These are phyloP conservation scores for Sebastes vulpes DNA, from an alignment of 2,797 vertebrate species.

Conservation along the genomic window DNA sequence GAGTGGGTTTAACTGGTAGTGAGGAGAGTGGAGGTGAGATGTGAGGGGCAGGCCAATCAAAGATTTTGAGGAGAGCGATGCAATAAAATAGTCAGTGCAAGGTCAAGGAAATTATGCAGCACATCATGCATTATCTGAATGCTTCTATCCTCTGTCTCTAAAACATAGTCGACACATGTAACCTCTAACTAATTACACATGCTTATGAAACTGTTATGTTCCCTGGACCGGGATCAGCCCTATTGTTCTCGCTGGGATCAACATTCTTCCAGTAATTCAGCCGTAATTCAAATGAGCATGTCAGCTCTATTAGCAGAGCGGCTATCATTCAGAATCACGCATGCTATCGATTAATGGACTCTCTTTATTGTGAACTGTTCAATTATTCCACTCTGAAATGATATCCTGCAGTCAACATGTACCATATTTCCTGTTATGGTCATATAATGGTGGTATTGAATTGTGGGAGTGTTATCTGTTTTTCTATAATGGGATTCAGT, in stretches of 20 bases:
- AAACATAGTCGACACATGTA: slow-evolving; percentile 50
- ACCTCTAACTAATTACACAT: slow-evolving; percentile 57
- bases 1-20: slow-evolving; percentile 49
- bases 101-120: slow-evolving; percentile 72
- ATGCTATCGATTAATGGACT: slow-evolving; percentile 62
- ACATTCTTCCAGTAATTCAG: slow-evolving; percentile 64
- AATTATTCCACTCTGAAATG: slow-evolving; percentile 54
- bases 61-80: slow-evolving; percentile 54
- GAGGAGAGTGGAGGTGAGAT: slow-evolving; percentile 53
- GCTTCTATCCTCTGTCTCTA: slow-evolving; percentile 23
- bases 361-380: slow-evolving; percentile 46
- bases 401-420: slow-evolving; percentile 58
- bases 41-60: slow-evolving; percentile 63
- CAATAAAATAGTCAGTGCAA: slow-evolving; percentile 68
- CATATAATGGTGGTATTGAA: slow-evolving; percentile 63
- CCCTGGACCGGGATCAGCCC: slow-evolving; percentile 34
- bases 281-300: slow-evolving; percentile 63
- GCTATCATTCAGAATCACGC: slow-evolving; percentile 59
- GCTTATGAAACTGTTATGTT: slow-evolving; percentile 29
- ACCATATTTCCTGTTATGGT: slow-evolving; percentile 73
- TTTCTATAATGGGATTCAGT: slow-evolving; percentile 72
- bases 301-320: slow-evolving; percentile 61
- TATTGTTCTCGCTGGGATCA: slow-evolving; percentile 65
- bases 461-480: slow-evolving; percentile 61
- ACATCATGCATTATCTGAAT: slow-evolving; percentile 44